phyloP scores from a whole-genome alignment of 1,140 invertebrate genomes.

The Drosophila bifasciata region DNA sequence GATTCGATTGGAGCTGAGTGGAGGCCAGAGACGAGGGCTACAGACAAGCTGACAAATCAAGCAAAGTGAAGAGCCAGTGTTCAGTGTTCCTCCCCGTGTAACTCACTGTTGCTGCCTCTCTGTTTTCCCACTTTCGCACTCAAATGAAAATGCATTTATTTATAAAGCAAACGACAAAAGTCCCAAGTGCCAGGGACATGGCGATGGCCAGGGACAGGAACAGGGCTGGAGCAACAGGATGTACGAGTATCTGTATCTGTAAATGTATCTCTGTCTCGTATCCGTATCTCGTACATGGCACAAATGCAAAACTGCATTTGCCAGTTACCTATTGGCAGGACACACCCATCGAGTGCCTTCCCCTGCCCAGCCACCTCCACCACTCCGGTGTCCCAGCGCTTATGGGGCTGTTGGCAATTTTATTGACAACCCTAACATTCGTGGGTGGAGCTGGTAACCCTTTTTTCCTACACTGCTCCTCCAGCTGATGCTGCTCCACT shows the following conservation, averaged over 20 bases:
- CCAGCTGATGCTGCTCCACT: constrained; percentile 20
- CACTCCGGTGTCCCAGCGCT: constrained; percentile 22
- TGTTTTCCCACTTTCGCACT: constrained; percentile 28
- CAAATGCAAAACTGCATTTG: constrained; percentile 71
- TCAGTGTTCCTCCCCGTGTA: not conserved
- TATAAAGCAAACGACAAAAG: constrained; percentile 71
- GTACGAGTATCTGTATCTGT: constrained; percentile 32
- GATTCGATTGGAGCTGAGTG: constrained; percentile 3
- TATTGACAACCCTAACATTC: constrained; percentile 65
- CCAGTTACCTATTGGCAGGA: constrained; percentile 71
- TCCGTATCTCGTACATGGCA: constrained; percentile 47
- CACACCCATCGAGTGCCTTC: constrained; percentile 34
- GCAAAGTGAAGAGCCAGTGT: constrained; percentile 28
- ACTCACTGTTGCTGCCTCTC: not conserved
- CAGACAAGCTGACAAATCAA: constrained; percentile 66
- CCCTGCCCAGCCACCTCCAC: no score
- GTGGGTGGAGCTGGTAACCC: constrained; percentile 46
- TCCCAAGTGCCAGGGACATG: constrained; percentile 47
- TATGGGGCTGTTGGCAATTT: constrained; percentile 71
- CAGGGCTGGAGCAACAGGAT: constrained; percentile 48
- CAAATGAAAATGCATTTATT: constrained; percentile 79
- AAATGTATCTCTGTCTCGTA: constrained; percentile 53
- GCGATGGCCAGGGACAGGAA: no score
- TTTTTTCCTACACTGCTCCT: constrained; percentile 27
- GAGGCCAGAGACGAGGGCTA: constrained; percentile 28